Evolutionary conservation across 2,888 invertebrate genomes (phyloP).

Genomic region (Agrotis clavis): DNA sequence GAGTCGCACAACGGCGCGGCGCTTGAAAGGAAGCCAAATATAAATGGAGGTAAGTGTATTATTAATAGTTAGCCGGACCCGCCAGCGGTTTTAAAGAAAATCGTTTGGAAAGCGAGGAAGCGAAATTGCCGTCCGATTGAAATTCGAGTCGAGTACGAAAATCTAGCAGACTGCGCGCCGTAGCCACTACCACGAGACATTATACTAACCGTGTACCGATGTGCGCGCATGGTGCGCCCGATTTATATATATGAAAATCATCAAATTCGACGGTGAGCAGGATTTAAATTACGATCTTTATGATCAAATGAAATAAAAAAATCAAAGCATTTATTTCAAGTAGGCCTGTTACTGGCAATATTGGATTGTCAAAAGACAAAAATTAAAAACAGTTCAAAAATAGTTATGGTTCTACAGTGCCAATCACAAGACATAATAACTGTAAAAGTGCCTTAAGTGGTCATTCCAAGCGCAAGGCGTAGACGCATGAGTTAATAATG

Average conservation of each 20-base stretch:
- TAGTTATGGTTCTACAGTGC: too few relatives aligned
- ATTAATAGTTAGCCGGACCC: slow-evolving; percentile 62
- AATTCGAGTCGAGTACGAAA: slow-evolving; percentile 66
- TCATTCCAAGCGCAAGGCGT: too few relatives aligned
- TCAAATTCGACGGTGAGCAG: too few relatives aligned
- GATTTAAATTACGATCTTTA: too few relatives aligned
- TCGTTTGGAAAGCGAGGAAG: slow-evolving; percentile 58
- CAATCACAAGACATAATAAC: too few relatives aligned
- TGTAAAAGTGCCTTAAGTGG: too few relatives aligned
- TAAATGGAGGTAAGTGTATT: slow-evolving; percentile 64
- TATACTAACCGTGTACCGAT: slow-evolving; percentile 12
- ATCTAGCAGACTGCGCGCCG: slow-evolving; percentile 45
- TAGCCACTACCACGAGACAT: slow-evolving; percentile 49
- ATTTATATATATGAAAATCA: background rate
- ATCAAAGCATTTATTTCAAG: too few relatives aligned
- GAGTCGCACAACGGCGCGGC: slow-evolving; percentile 19
- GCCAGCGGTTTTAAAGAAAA: slow-evolving; percentile 61
- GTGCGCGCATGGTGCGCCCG: background rate
- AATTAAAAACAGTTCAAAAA: too few relatives aligned
- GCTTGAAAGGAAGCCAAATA: slow-evolving; percentile 61
- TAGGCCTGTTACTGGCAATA: too few relatives aligned
- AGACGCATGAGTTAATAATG: too few relatives aligned
- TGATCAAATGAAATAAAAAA: too few relatives aligned
- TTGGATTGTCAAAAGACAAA: too few relatives aligned
- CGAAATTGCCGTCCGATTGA: slow-evolving; percentile 65